A percentile compares a stretch with the other conserved stretches of the same genome.
These are phyloP conservation scores for Tiliacea citrago DNA, from an alignment of 2,888 invertebrate species.

Conservation along the genomic window DNA sequence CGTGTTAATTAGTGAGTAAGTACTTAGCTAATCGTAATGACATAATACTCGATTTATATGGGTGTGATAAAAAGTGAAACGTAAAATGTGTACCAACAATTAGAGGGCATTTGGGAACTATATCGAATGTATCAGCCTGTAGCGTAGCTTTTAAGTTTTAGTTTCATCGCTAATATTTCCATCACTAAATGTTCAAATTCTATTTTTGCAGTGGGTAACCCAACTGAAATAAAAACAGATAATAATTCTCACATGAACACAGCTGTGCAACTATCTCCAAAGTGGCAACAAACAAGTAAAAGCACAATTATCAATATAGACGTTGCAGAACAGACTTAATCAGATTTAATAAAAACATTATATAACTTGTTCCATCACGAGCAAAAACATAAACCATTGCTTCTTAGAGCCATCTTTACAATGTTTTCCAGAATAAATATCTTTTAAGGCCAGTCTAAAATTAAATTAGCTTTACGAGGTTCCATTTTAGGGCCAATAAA, in stretches of 20 bases:
- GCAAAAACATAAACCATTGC: conserved; percentile 49
- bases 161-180: neutral
- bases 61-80: conserved; percentile 10
- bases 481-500: conserved; percentile 58
- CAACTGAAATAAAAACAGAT: conserved; percentile 7
- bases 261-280: conserved; percentile 11
- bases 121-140: neutral
- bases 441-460: conserved; percentile 48
- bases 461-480: conserved; percentile 59
- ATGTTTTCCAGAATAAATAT: conserved; percentile 46
- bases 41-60: conserved; percentile 25
- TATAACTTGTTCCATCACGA: conserved; percentile 43
- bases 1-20: conserved; percentile 41
- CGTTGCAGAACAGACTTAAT: conserved; percentile 38
- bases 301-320: conserved; percentile 48
- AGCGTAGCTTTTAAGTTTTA: neutral
- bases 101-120: neutral
- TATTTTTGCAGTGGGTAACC: neutral
- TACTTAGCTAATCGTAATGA: conserved; percentile 27
- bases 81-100: neutral
- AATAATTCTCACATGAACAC: conserved; percentile 1
- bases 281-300: conserved; percentile 18
- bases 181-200: neutral
- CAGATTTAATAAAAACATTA: conserved; percentile 52
- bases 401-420: conserved; percentile 54